phyloP scores from a whole-genome alignment of 2,888 invertebrate genomes.

The Tupiocoris notatus region DNA sequence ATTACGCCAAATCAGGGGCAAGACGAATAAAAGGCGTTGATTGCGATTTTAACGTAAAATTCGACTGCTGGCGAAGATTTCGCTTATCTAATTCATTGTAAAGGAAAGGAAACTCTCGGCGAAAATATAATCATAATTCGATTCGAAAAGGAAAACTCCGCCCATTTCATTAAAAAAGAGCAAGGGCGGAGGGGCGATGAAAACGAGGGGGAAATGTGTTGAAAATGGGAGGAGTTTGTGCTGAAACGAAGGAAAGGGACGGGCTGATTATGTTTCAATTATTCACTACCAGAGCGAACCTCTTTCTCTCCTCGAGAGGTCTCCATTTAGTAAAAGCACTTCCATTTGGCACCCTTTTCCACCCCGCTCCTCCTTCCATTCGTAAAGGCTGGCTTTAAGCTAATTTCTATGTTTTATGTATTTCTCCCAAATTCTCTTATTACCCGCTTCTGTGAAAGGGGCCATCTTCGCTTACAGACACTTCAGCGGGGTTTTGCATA shows the following conservation, averaged over 20 bases:
- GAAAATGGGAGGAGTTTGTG: constrained; percentile 14
- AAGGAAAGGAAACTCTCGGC: not conserved
- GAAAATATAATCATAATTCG: constrained; percentile 1
- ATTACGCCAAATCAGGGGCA: no score
- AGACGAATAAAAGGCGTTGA: no score
- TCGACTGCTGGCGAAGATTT: no score
- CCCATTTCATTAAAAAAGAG: not conserved
- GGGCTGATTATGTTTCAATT: constrained; percentile 45
- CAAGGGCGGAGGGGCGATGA: not conserved
- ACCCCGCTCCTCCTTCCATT: not conserved
- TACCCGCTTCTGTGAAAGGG: constrained; percentile 42
- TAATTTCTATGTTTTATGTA: constrained; percentile 47
- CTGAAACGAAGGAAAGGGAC: not conserved
- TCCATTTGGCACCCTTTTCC: constrained; percentile 35
- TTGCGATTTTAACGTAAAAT: no score
- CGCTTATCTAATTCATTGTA: not conserved
- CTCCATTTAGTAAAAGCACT: constrained; percentile 45
- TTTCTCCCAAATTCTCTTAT: constrained; percentile 46
- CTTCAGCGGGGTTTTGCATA: constrained; percentile 41
- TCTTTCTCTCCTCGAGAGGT: constrained; percentile 21
- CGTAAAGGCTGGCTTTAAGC: constrained; percentile 27
- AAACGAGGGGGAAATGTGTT: constrained; percentile 9
- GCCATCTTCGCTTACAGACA: constrained; percentile 44
- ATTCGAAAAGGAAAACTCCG: not conserved
- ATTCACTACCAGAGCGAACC: constrained; percentile 36